Evolutionary conservation across 2,113 vertebrate genomes (phyloP).

Genomic region (Trogon surrucura): DNA sequence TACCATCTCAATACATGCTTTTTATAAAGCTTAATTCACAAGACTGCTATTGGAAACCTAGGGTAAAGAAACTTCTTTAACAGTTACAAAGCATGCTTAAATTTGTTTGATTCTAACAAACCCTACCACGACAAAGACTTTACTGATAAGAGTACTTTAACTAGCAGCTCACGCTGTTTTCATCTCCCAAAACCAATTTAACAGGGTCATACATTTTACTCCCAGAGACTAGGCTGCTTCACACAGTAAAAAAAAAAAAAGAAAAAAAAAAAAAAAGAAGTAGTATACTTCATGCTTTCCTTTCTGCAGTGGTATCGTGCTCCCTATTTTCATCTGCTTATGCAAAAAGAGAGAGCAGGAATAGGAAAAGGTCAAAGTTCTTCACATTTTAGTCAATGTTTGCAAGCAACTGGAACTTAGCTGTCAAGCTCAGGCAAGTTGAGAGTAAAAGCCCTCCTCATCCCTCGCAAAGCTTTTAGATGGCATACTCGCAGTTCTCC

Average conservation of each 20-base stretch:
- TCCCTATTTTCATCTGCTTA: neutral
- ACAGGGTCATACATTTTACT: neutral
- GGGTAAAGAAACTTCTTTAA: neutral
- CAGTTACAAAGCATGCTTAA: neutral
- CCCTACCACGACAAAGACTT: neutral
- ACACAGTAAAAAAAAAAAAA: neutral
- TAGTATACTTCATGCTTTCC: neutral
- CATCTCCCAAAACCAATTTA: neutral
- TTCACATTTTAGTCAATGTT: neutral
- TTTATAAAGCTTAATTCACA: neutral
- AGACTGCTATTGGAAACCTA: neutral
- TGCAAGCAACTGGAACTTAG: neutral
- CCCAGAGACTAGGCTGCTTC: neutral
- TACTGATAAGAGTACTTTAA: neutral
- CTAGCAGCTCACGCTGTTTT: neutral
- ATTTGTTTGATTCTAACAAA: neutral
- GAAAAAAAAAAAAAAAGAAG: neutral
- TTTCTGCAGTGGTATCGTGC: neutral
- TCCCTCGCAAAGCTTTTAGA: neutral
- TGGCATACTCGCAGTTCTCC: fast-evolving
- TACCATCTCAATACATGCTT: neutral
- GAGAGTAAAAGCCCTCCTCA: neutral
- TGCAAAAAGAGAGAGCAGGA: neutral
- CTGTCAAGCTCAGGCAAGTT: neutral
- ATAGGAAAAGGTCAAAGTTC: neutral